phyloP scores from a whole-genome alignment of 1,140 invertebrate genomes.

The Neuroterus valhalla region DNA sequence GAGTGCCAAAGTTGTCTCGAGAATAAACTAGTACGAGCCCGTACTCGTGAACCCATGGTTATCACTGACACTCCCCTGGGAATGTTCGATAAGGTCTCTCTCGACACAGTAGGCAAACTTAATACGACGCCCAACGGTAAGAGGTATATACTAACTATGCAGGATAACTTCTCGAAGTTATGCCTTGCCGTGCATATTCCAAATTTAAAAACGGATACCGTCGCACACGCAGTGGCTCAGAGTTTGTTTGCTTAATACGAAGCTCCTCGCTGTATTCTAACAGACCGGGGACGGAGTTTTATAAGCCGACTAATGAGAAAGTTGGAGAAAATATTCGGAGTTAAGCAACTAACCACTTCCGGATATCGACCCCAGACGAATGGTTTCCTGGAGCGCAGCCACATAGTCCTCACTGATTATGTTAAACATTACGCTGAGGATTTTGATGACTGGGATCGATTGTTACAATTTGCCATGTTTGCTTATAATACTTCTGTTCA shows the following conservation, averaged over 20 bases:
- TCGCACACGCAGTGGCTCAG: too few relatives aligned
- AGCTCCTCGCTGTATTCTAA: background rate
- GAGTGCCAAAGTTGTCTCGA: too few relatives aligned
- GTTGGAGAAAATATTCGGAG: background rate
- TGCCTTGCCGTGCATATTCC: too few relatives aligned
- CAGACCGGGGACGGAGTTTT: background rate
- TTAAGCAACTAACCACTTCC: background rate
- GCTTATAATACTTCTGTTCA: constrained; percentile 7
- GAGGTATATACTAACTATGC: background rate
- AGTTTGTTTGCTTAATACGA: too few relatives aligned
- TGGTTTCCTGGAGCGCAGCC: constrained; percentile 30
- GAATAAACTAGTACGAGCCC: too few relatives aligned
- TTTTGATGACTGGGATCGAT: constrained; percentile 12
- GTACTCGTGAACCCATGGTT: too few relatives aligned
- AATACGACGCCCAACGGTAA: background rate
- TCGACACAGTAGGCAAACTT: too few relatives aligned
- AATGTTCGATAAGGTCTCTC: too few relatives aligned
- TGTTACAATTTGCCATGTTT: constrained; percentile 9
- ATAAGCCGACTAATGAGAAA: too few relatives aligned
- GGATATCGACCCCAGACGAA: constrained; percentile 37
- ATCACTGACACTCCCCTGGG: too few relatives aligned
- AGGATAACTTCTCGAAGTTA: too few relatives aligned
- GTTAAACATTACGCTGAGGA: constrained; percentile 5
- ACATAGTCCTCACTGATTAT: constrained; percentile 8
- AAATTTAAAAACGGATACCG: too few relatives aligned